These are phyloP conservation scores for Halichoeres trimaculatus DNA, from an alignment of 2,113 vertebrate genomes.

Conservation along the genomic window DNA sequence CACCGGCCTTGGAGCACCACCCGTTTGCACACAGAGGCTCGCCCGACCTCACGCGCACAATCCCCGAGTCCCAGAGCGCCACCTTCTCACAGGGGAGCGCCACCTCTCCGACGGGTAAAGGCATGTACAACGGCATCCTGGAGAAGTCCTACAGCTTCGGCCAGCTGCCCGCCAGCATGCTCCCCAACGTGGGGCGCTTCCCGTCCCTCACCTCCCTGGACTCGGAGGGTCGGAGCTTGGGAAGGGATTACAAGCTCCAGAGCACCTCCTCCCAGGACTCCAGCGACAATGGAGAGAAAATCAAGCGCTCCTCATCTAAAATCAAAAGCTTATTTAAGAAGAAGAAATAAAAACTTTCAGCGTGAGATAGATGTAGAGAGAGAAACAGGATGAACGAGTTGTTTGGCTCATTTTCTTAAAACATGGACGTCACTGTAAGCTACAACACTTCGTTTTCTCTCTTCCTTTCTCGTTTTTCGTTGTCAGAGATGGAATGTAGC, in stretches of 20 bases:
- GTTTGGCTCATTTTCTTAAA: constrained; percentile 70
- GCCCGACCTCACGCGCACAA: constrained; percentile 87
- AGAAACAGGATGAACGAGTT: constrained; percentile 34
- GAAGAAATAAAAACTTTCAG: constrained; percentile 82
- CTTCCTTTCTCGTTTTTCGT: constrained; percentile 62
- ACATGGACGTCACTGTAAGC: constrained; percentile 74
- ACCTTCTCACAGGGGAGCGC: constrained; percentile 83
- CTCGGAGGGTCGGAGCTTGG: constrained; percentile 85
- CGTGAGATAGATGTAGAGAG: constrained; percentile 27
- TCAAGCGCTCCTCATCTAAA: constrained; percentile 95
- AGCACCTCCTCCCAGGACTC: constrained; percentile 93
- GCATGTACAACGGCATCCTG: constrained; percentile 93
- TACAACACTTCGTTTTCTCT: constrained; percentile 69
- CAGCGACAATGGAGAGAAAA: constrained; percentile 92
- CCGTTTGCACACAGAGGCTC: constrained; percentile 85
- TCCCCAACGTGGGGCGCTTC: constrained; percentile 87
- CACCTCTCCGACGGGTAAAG: constrained; percentile 79
- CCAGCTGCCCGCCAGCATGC: constrained; percentile 88
- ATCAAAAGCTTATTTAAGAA: constrained; percentile 98
- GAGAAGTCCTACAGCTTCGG: constrained; percentile 98
- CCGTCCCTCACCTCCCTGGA: constrained; percentile 88
- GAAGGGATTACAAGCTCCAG: constrained; percentile 88
- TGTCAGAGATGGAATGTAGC: constrained; percentile 87
- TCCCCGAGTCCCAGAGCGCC: constrained; percentile 91
- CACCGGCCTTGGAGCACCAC: constrained; percentile 81